phyloP scores from a whole-genome alignment of 35 echinoderm and acorn worm genomes.

The Eucidaris tribuloides region DNA sequence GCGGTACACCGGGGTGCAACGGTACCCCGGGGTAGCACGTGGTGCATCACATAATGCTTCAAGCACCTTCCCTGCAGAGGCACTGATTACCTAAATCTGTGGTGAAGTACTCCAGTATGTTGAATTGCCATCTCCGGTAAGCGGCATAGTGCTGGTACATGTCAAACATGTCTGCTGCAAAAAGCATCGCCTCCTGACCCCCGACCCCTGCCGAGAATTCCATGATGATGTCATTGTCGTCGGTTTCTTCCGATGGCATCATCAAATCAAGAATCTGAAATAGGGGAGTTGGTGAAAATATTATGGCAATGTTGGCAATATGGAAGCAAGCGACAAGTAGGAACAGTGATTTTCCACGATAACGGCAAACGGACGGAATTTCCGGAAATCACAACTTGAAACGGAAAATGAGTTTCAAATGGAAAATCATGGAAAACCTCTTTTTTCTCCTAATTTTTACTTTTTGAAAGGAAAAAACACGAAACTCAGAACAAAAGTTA shows the following conservation, averaged over 20 bases:
- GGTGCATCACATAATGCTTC: too few relatives aligned
- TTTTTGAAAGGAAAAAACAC: too few relatives aligned
- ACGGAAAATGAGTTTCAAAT: too few relatives aligned
- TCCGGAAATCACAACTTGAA: too few relatives aligned
- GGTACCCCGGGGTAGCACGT: too few relatives aligned
- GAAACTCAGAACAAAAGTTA: too few relatives aligned
- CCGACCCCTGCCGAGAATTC: constrained; percentile 90
- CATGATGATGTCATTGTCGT: constrained; percentile 87
- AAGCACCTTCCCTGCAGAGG: too few relatives aligned
- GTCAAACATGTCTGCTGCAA: constrained; percentile 78
- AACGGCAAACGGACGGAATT: too few relatives aligned
- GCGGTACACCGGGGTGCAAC: too few relatives aligned
- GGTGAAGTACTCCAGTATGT: constrained; percentile 44
- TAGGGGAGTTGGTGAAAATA: neutral
- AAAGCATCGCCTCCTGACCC: constrained; percentile 98
- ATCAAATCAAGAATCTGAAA: constrained; percentile 56
- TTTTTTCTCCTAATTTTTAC: too few relatives aligned
- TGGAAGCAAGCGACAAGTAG: too few relatives aligned
- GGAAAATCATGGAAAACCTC: too few relatives aligned
- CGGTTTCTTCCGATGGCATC: constrained; percentile 44
- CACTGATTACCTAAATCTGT: constrained; percentile 85
- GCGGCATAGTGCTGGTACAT: constrained; percentile 78
- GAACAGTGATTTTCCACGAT: neutral
- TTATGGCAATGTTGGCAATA: neutral
- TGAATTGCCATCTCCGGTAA: constrained; percentile 68